Percentiles rank a stretch among this genome's conserved stretches.
phyloP scores from a whole-genome alignment of 1,140 invertebrate genomes.

The Radopholus similis region DNA sequence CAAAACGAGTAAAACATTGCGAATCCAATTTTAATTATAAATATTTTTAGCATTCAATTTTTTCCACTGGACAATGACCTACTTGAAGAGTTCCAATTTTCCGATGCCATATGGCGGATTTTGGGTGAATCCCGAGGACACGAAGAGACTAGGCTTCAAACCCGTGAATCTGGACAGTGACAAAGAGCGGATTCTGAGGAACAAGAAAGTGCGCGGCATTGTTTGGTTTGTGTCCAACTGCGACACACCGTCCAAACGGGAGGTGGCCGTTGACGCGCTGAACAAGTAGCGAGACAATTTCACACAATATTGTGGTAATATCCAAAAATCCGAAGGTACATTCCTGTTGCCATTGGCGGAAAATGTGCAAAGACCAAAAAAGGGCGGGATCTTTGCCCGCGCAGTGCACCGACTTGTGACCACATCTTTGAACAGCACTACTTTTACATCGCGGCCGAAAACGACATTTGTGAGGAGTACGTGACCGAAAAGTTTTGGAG shows the following conservation, averaged over 20 bases:
- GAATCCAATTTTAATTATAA: not conserved
- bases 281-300: slow-evolving; percentile 21
- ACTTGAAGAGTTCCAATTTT: slow-evolving; percentile 14
- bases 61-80: slow-evolving; percentile 36
- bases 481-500: slow-evolving; percentile 45
- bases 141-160: slow-evolving; percentile 9
- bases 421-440: slow-evolving; percentile 24
- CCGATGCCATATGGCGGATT: slow-evolving; percentile 29
- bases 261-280: slow-evolving; percentile 31
- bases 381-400: slow-evolving; percentile 22
- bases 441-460: slow-evolving; percentile 34
- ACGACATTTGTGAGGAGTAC: slow-evolving; percentile 37
- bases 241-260: slow-evolving; percentile 32
- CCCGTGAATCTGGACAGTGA: slow-evolving; percentile 16
- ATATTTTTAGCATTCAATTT: slow-evolving; percentile 18
- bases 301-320: not conserved
- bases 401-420: not conserved
- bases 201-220: slow-evolving; percentile 10
- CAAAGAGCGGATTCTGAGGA: slow-evolving; percentile 5
- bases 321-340: slow-evolving; percentile 26
- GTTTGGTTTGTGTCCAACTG: slow-evolving; percentile 47
- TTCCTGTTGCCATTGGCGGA: slow-evolving; percentile 37
- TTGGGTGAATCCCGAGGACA: slow-evolving; percentile 22
- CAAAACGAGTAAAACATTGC: not conserved
- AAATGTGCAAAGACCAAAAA: slow-evolving; percentile 23